Evolutionary conservation across 2,113 vertebrate species (phyloP).

Genomic region (Peucedramus taeniatus): DNA sequence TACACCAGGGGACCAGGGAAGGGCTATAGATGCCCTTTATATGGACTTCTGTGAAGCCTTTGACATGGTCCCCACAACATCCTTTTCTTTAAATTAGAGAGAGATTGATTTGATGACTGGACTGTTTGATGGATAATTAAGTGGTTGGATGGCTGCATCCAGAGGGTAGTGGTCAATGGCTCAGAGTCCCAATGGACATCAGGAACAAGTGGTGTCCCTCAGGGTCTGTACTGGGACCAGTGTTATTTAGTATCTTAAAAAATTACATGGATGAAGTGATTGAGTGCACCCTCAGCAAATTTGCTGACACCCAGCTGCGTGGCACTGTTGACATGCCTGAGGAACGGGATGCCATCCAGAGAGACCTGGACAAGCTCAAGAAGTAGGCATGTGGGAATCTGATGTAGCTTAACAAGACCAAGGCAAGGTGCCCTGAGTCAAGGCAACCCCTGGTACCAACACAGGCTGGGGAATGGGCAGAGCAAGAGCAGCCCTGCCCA

Average conservation of each 20-base stretch:
- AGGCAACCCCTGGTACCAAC: rapidly evolving
- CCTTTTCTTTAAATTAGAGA: neutral
- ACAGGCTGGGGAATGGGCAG: neutral
- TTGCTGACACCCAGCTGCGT: neutral
- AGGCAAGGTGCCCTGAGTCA: neutral
- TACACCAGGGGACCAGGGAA: neutral
- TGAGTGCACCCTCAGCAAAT: neutral
- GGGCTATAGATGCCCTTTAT: neutral
- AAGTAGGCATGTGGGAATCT: neutral
- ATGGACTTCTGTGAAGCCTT: neutral
- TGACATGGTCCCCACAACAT: neutral
- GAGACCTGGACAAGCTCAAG: neutral
- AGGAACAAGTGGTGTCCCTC: neutral
- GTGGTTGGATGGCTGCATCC: neutral
- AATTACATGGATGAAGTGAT: neutral
- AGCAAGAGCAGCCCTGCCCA: rapidly evolving
- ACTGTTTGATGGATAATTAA: neutral
- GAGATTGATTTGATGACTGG: neutral
- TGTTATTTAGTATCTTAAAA: neutral
- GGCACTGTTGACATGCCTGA: rapidly evolving
- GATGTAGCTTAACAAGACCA: neutral
- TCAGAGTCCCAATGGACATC: neutral
- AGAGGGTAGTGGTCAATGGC: neutral
- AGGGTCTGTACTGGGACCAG: neutral
- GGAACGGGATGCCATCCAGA: neutral